Evolutionary conservation across 2,797 vertebrate genomes (phyloP), one percentile per base, ranked within the genome.

Genomic region (Cetoscarus ocellatus): DNA sequence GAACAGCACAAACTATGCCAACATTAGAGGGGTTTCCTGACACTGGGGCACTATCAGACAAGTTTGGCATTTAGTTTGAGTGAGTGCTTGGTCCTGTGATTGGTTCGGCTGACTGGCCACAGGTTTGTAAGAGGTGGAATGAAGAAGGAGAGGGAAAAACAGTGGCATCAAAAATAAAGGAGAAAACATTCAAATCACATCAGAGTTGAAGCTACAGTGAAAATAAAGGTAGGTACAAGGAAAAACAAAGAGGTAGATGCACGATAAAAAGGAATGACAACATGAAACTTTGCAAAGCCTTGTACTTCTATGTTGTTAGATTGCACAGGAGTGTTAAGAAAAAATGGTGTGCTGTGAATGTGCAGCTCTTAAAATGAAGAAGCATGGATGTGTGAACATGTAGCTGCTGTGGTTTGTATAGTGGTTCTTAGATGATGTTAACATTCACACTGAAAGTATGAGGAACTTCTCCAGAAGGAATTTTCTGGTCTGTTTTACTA

Each of bases 241-340:
- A 86, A 77, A 75, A 59, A 72, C 15, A 19, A 36, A 84, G 89
- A 92, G 86, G 89, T 90, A 92, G 84, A 88, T 83, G 77, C 69
- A 77, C 61, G 83, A 86, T 85, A 82, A 85, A 90, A 75, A 80
- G 70, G 80, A 91, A 85, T 87, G 84, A 62, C 39, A 54, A 65
- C 45, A 43, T 5, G 64, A 42, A 51, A 48, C 42, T 56, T 61
- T 18, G 77, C 42, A 82, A 39, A n/a, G n/a, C n/a, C 13, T 3
- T 43, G 59, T 56, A 50, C n/a, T 63, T 59, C 43, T 68, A 66
- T 35, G 60, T 60, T 57, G 44, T 44, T 73, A 72, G 57, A 75
- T 69, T 67, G 43, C 80, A 75, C 6, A 8, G 55, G 59, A 59
- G 52, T 4, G 7, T 48, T 19, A 19, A 15, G 68, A 65, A 53